Evolutionary conservation across 35 echinoderm and acorn worm species (phyloP), one percentile per base, ranked within the genome.

Genomic region (Anneissia japonica): DNA sequence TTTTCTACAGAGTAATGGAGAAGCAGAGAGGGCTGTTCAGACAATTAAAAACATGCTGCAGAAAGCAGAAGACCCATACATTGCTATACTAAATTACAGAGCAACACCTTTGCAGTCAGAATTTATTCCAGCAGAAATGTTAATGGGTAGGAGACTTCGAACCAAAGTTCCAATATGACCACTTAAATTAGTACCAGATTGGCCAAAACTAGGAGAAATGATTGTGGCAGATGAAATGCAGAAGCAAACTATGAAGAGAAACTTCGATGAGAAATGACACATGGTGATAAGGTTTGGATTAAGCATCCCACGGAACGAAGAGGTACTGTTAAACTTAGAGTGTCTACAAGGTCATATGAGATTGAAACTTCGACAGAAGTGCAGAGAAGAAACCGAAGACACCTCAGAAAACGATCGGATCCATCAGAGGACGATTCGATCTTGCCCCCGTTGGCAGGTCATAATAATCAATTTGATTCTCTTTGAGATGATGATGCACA

Each of bases 21-120:
- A 45, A 35, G 81, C 51, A 39, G 91, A 86, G 76, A 89, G 81
- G 75, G 80, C 39, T 83, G 88, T 86, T 35, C 73, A 74, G 38
- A 87, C 89, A 13, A 33, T 86, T 26, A 91, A 91, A 40, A 72
- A 46, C 37, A 19, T 87, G 37, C 46, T 87, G 30, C 34, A 79
- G 45, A 90, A 84, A 51, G 43, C 32, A 21, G 32, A 36, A 37
- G 82, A 90, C 35, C 83, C 88, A 33, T 80, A 86, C 36, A 30
- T 81, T 36, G 85, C 85, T 30, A 34, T 92, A 14, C 45, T 92
- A 4, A 64, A 79, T 30, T 92, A 92, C 33, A 43, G 80, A 6
- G 21, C 84, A 31, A 91, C 90, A 34, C 90, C 76, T n/a, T 39
- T 82, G n/a, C 31, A 28, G 33, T 34, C 10, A 35, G 46, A 34